A percentile compares a stretch with the other conserved stretches of the same genome.
Conservation (phyloP, 64 coral and sea anemone species). For the Platygyra sinensis region DNA sequence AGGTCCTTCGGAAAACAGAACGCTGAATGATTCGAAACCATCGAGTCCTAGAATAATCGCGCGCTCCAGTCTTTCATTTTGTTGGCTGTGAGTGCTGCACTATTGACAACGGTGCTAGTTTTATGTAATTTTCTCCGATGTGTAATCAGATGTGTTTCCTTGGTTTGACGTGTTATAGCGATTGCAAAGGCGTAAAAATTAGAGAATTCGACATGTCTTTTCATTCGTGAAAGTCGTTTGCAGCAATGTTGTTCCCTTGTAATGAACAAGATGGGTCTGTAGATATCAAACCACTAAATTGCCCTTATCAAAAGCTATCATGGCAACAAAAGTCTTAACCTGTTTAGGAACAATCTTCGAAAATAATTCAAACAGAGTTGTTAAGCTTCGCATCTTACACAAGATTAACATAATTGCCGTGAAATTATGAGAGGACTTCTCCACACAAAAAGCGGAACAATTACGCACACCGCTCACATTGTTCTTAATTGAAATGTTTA, state of each 20-base stretch:
- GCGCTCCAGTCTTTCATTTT: not conserved
- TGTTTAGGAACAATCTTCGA: conserved; percentile 30
- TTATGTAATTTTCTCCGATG: conserved; percentile 17
- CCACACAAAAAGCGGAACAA: conserved; percentile 19
- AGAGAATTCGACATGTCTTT: conserved; percentile 5
- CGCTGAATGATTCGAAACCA: not conserved
- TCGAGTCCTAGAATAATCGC: not conserved
- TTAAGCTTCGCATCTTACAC: conserved; percentile 15
- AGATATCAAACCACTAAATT: conserved; percentile 1
- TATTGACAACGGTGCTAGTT: conserved; percentile 8
- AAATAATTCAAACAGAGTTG: conserved; percentile 30
- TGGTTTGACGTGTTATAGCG: not conserved
- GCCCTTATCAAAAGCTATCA: not conserved
- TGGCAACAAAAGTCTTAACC: not conserved
- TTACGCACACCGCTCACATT: conserved; percentile 26
- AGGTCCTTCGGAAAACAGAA: not conserved
- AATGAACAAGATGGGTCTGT: not conserved
- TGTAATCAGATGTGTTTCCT: conserved; percentile 17
- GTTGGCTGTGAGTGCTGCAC: not conserved
- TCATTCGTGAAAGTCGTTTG: not conserved
- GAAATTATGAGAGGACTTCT: conserved; percentile 33
- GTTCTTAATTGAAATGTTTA: conserved; percentile 39
- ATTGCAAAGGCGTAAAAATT: not conserved
- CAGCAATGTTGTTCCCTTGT: not conserved
- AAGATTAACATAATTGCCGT: conserved; percentile 43